phyloP scores from a whole-genome alignment of 2,888 invertebrate species.

The Scrobipalpa atriplicella region DNA sequence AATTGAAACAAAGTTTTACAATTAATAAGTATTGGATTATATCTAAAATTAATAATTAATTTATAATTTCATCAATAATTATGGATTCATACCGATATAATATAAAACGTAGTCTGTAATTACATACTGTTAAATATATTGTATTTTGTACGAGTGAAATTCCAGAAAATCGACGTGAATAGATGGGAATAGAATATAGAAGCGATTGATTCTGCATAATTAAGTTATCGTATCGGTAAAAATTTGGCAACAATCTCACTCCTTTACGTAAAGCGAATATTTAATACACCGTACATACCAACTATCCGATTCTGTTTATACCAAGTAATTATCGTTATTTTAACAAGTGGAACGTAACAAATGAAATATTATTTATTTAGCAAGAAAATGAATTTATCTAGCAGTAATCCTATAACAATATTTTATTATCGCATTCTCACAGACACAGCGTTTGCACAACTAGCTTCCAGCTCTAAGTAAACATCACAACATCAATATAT shows the following conservation, averaged over 20 bases:
- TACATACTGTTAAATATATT: background rate
- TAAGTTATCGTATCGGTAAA: slow-evolving; percentile 48
- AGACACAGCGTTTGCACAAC: slow-evolving; percentile 23
- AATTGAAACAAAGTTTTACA: slow-evolving; percentile 2
- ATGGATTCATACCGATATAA: background rate
- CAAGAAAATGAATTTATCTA: slow-evolving; percentile 44
- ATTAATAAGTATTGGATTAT: slow-evolving; percentile 11
- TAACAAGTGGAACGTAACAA: slow-evolving; percentile 25
- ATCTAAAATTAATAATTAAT: slow-evolving; percentile 12
- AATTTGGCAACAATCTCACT: slow-evolving; percentile 64
- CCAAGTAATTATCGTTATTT: background rate
- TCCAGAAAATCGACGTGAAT: background rate
- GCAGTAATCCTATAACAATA: slow-evolving; percentile 42
- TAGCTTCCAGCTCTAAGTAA: slow-evolving; percentile 30
- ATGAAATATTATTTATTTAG: slow-evolving; percentile 11
- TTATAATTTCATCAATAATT: slow-evolving; percentile 4
- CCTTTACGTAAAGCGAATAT: slow-evolving; percentile 40
- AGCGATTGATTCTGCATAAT: background rate
- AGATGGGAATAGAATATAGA: background rate
- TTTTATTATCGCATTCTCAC: slow-evolving; percentile 26
- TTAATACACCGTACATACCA: slow-evolving; percentile 32
- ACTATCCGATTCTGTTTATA: slow-evolving; percentile 23
- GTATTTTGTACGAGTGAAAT: background rate
- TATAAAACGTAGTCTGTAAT: background rate
- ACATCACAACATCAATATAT: slow-evolving; percentile 38